Evolutionary conservation across 2,797 vertebrate species (phyloP).

Genomic region (Phalanger gymnotis): DNA sequence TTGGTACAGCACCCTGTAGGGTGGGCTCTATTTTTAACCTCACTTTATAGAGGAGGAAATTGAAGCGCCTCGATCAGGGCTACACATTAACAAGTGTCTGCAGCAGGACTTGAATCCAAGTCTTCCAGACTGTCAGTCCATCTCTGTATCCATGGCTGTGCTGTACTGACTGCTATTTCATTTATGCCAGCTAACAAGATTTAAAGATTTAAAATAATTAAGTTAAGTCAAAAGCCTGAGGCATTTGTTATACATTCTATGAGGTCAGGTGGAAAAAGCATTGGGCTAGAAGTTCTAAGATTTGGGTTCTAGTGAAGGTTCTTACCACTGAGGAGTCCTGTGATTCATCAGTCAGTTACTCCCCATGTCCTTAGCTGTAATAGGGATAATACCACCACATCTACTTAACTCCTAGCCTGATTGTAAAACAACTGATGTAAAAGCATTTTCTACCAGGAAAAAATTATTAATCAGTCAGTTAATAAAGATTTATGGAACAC

Average conservation of each 20-base stretch:
- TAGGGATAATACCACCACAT: not conserved
- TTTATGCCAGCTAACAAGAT: not conserved
- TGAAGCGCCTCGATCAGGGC: not conserved
- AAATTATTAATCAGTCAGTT: not conserved
- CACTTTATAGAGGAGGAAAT: constrained; percentile 16
- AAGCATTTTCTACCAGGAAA: not conserved
- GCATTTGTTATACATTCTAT: not conserved
- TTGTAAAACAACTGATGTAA: not conserved
- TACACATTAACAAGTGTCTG: not conserved
- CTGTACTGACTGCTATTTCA: not conserved
- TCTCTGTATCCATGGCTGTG: not conserved
- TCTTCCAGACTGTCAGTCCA: not conserved
- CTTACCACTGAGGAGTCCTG: not conserved
- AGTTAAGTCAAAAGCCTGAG: not conserved
- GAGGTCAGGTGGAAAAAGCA: not conserved
- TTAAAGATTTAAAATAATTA: too few species aligned
- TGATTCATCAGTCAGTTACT: not conserved
- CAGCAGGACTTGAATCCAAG: not conserved
- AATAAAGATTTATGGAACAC: not conserved
- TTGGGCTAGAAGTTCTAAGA: not conserved
- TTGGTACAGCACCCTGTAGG: not conserved
- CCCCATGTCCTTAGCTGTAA: not conserved
- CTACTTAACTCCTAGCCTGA: not conserved
- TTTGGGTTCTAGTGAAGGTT: not conserved
- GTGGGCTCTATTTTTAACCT: not conserved